Evolutionary conservation across 2,113 vertebrate species (phyloP).

Genomic region (Triplophysa siluroides): DNA sequence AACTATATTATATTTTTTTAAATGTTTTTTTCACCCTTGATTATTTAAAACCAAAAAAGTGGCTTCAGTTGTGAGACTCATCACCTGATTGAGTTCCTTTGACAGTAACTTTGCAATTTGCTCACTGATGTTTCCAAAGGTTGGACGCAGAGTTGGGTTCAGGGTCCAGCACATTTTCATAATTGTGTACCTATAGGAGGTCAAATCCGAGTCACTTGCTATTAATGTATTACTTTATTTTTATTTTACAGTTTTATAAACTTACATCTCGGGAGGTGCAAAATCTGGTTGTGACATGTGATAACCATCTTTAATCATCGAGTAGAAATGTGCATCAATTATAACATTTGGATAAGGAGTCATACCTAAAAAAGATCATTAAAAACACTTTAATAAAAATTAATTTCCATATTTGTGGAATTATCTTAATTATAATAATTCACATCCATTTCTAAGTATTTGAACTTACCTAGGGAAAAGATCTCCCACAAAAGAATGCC

Average conservation of each 20-base stretch:
- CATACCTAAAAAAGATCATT: conserved; percentile 73
- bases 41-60: not conserved
- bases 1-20: too few species aligned
- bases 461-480: conserved; percentile 88
- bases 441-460: not conserved
- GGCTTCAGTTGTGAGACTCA: too few species aligned
- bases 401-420: not conserved
- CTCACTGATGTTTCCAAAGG: conserved; percentile 81
- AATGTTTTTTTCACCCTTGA: too few species aligned
- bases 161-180: conserved; percentile 91
- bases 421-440: not conserved
- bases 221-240: not conserved
- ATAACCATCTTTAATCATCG: conserved; percentile 90
- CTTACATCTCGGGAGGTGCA: conserved; percentile 85
- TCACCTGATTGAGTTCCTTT: conserved; percentile 73
- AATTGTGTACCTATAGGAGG: conserved; percentile 81
- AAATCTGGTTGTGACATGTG: conserved; percentile 92
- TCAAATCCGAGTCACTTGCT: not conserved
- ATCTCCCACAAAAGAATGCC: conserved; percentile 99
- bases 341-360: conserved; percentile 90
- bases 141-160: conserved; percentile 85
- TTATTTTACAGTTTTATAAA: not conserved
- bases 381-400: not conserved
- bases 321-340: conserved; percentile 93
- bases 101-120: conserved; percentile 78